Conservation (phyloP, 2,888 invertebrate species). For the Morpho helenor region DNA sequence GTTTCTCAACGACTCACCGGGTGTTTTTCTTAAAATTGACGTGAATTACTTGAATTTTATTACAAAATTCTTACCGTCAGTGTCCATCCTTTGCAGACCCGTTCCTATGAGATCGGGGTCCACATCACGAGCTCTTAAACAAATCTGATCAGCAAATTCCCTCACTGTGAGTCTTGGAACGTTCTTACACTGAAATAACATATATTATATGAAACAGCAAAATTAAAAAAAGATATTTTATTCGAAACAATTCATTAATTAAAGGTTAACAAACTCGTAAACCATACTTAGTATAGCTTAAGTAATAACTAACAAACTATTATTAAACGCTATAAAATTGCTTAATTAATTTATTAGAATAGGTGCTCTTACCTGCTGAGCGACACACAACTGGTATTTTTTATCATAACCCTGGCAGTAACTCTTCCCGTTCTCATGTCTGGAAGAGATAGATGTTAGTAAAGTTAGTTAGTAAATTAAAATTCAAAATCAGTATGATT, state of each 20-base stretch:
- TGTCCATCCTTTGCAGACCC: slow-evolving; percentile 85
- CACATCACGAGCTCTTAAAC: slow-evolving; percentile 85
- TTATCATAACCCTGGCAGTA: slow-evolving; percentile 85
- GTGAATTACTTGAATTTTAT: too few species aligned
- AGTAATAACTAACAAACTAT: too few species aligned
- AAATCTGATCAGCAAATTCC: slow-evolving; percentile 89
- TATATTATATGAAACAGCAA: neutral
- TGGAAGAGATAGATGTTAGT: slow-evolving; percentile 41
- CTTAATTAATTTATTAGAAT: too few species aligned
- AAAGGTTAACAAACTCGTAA: too few species aligned
- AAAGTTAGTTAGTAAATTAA: too few species aligned
- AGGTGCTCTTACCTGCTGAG: slow-evolving; percentile 2
- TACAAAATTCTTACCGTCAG: slow-evolving; percentile 83
- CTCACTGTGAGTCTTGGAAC: slow-evolving; percentile 85
- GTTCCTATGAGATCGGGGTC: slow-evolving; percentile 87
- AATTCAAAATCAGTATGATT: too few species aligned
- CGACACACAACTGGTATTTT: slow-evolving; percentile 86
- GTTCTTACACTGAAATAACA: slow-evolving; percentile 79
- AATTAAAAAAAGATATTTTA: too few species aligned
- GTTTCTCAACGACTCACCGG: too few species aligned
- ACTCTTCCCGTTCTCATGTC: slow-evolving; percentile 81
- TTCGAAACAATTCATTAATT: too few species aligned
- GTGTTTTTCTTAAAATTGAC: too few species aligned
- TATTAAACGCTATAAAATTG: too few species aligned
- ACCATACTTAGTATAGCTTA: too few species aligned